A percentile compares a stretch with the other conserved stretches of the same genome.
Conservation (phyloP, 2,888 invertebrate genomes). For the Dendrolimus houi region DNA sequence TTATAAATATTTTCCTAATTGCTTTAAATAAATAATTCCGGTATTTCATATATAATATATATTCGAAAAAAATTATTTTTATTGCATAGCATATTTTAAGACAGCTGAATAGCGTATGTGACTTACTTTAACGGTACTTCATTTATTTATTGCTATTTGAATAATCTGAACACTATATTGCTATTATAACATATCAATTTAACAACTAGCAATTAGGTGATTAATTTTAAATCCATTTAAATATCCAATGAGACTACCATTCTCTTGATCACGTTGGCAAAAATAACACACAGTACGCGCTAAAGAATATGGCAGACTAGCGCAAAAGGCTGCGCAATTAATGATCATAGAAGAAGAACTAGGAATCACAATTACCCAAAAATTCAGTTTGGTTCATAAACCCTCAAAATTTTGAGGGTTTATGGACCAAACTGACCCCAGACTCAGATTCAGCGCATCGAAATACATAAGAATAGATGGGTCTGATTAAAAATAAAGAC, state of each 20-base stretch:
- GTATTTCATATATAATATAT: conserved; percentile 32
- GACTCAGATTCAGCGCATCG: no score
- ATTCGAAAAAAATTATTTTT: conserved; percentile 36
- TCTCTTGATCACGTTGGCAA: neutral
- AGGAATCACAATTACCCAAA: no score
- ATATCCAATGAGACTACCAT: neutral
- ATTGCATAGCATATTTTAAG: conserved; percentile 21
- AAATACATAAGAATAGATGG: no score
- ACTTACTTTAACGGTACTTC: conserved; percentile 23
- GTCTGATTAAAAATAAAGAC: no score
- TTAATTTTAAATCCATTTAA: neutral
- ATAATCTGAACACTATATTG: conserved; percentile 5
- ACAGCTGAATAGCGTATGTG: conserved; percentile 19
- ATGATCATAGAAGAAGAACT: no score
- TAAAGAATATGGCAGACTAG: no score
- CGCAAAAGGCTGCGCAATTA: no score
- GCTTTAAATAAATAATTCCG: conserved; percentile 49
- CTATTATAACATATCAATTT: conserved; percentile 1
- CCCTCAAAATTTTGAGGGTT: no score
- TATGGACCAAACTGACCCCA: no score
- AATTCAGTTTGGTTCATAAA: no score
- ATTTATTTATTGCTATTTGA: conserved; percentile 25
- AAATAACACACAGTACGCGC: neutral
- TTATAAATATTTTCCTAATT: conserved; percentile 71
- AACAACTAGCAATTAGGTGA: conserved; percentile 1